phyloP scores from a whole-genome alignment of 2,113 vertebrate species.

The Rissa tridactyla region DNA sequence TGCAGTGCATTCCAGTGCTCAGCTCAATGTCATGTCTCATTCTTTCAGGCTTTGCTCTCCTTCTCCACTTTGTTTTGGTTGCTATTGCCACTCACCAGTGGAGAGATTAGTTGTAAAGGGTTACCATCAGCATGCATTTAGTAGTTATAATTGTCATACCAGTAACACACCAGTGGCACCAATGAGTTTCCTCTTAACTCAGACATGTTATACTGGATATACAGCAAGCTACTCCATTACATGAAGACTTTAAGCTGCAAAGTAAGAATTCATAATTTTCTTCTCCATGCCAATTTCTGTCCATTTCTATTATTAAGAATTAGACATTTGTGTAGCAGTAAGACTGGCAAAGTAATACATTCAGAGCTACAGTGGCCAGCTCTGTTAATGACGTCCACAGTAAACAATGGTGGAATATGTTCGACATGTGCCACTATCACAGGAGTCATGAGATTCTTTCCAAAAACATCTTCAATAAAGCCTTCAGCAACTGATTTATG shows the following conservation, averaged over 20 bases:
- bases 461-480: not conserved
- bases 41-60: not conserved
- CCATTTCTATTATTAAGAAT: not conserved
- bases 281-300: not conserved
- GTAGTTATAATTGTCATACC: rapidly evolving
- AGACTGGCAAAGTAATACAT: not conserved
- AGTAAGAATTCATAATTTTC: not conserved
- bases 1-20: not conserved
- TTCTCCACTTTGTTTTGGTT: not conserved
- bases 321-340: not conserved
- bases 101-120: not conserved
- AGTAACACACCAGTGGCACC: not conserved
- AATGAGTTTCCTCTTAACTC: not conserved
- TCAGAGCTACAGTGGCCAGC: not conserved
- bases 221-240: not conserved
- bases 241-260: not conserved
- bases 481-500: not conserved
- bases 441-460: not conserved
- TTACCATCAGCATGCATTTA: not conserved
- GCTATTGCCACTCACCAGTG: not conserved
- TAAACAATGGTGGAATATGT: not conserved
- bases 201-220: not conserved
- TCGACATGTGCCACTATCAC: not conserved
- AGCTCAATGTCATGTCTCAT: not conserved
- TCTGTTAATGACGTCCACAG: not conserved